Percentiles rank a stretch among this genome's conserved stretches.
Conservation (phyloP, 1,140 invertebrate species). For the Penaeus japonicus region DNA sequence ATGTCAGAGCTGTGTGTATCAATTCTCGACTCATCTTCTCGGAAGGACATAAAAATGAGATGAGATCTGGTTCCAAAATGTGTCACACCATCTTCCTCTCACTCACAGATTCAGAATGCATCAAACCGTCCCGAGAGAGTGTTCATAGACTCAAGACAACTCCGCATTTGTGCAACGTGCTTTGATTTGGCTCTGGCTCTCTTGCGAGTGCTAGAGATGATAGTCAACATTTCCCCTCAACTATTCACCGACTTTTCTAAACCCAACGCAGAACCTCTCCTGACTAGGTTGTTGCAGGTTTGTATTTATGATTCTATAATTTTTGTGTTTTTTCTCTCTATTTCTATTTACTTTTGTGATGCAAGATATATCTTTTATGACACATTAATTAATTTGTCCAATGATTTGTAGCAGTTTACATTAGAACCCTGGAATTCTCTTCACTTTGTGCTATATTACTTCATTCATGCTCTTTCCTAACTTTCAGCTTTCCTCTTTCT, state of each 20-base stretch:
- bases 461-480: no score
- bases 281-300: constrained; percentile 75
- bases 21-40: neutral
- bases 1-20: neutral
- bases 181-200: constrained; percentile 77
- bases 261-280: constrained; percentile 71
- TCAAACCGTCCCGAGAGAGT: constrained; percentile 66
- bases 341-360: neutral
- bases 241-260: constrained; percentile 71
- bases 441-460: no score
- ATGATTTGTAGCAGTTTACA: no score
- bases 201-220: constrained; percentile 82
- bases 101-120: constrained; percentile 71
- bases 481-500: no score
- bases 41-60: no score
- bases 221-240: constrained; percentile 72
- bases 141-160: constrained; percentile 77
- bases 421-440: no score
- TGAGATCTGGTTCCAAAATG: no score
- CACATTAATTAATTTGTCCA: no score
- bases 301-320: neutral
- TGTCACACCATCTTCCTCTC: constrained; percentile 22
- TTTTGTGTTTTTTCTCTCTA: neutral
- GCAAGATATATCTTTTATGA: no score
- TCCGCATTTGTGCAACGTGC: constrained; percentile 85